Base-by-base conservation (phyloP, 2,888 invertebrate species). In the Hypercompe scribonia region DNA sequence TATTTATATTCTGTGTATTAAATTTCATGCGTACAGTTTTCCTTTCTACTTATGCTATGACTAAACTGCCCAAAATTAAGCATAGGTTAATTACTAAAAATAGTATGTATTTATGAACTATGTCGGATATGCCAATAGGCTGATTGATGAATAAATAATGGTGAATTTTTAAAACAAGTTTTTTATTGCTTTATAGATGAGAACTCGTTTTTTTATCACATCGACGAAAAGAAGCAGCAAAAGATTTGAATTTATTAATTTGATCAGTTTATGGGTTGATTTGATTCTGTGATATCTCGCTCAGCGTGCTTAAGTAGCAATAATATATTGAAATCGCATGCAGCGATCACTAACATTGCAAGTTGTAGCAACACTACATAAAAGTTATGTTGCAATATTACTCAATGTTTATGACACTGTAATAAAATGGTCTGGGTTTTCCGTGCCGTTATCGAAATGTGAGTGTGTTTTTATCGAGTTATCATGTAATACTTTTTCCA, bases 401-500 rank as follows among this genome's bases (percentile, higher is more conserved):
- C 70, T 34, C 11, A 71, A 73, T 74, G 28, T 33, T 70, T 70
- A 73, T 73, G 71, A 63, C 67, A 11, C 36, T 70, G 34, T 69
- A 42, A 64, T 50, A 31, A 64, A 54, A 54, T 36, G 58, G 28
- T 36, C 36, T 31, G 58, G 50, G 70, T 72, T 72, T 42, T 61
- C 58, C 0, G 50, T 68, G 70, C 61, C 39, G 39, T 42, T 65
- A 46, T 70, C 42, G 46, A 31, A 63, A 33, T 24, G 63, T 70
- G 65, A 36, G 63, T 31, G 66, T 68, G 68, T 54, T 36, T 42
- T 42, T 77, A 78, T 77, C 68, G 68, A 71, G 33, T 78, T 78
- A 70, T 73, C 72, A 78, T 77, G 69, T 67, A 70, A 70, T 71
- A 70, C 74, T 81, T 87, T 87, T 84, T 88, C 78, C 66, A 64